phyloP scores from a whole-genome alignment of 1,140 invertebrate genomes.

The Nylanderia fulva region DNA sequence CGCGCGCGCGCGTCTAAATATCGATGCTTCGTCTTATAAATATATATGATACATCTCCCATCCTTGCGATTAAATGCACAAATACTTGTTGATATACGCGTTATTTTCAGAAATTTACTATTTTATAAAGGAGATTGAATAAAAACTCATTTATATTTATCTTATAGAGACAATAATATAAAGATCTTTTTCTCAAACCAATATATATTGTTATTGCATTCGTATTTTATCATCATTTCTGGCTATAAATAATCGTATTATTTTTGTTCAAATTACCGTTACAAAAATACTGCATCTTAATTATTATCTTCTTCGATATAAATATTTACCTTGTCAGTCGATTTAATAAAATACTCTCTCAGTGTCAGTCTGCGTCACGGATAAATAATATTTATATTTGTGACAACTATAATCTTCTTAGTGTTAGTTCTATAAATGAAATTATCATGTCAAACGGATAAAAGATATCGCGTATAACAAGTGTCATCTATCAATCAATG shows the following conservation, averaged over 20 bases:
- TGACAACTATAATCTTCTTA: background rate
- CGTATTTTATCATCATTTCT: background rate
- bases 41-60: background rate
- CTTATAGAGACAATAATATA: background rate
- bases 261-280: slow-evolving; percentile 19
- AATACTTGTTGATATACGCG: slow-evolving; percentile 36
- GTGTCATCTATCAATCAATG: slow-evolving; percentile 51
- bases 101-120: slow-evolving; percentile 10
- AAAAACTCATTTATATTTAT: slow-evolving; percentile 12
- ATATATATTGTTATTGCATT: background rate
- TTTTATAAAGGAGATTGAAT: background rate
- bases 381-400: slow-evolving; percentile 24
- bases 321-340: slow-evolving; percentile 19
- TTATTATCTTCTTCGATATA: slow-evolving; percentile 21
- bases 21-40: slow-evolving; percentile 46
- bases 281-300: slow-evolving; percentile 35
- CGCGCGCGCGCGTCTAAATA: slow-evolving; percentile 6
- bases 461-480: slow-evolving; percentile 29
- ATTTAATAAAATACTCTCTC: slow-evolving; percentile 30
- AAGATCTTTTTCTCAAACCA: slow-evolving; percentile 1
- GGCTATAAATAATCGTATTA: slow-evolving; percentile 14
- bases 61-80: background rate
- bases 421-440: slow-evolving; percentile 12
- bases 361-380: background rate
- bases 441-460: background rate